phyloP scores from a whole-genome alignment of 1,140 invertebrate genomes.

The Drosophila hydei region DNA sequence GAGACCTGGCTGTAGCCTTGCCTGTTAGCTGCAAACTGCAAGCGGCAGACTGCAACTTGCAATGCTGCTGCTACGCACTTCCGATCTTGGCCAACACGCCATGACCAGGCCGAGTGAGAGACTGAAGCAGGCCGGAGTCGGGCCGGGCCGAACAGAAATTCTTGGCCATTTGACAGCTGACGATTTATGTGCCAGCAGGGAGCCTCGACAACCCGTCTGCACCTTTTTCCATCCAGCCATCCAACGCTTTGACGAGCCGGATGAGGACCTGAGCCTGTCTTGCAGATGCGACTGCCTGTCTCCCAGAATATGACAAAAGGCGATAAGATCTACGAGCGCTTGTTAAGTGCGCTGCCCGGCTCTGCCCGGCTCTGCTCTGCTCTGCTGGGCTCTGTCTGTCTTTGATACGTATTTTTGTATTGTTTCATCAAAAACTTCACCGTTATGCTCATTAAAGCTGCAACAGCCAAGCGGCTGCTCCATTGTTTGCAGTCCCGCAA shows the following conservation, averaged over 20 bases:
- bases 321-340: slow-evolving; percentile 79
- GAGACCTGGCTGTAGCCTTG: slow-evolving; percentile 6
- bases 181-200: slow-evolving; percentile 77
- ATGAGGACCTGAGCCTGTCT: slow-evolving; percentile 34
- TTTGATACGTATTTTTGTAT: slow-evolving; percentile 58
- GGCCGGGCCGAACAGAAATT: slow-evolving; percentile 53
- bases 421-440: slow-evolving; percentile 81
- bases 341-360: slow-evolving; percentile 56
- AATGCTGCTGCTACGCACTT: slow-evolving; percentile 67
- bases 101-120: slow-evolving; percentile 16
- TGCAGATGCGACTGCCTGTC: slow-evolving; percentile 57
- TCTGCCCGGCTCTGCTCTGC: not conserved
- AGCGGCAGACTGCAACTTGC: slow-evolving; percentile 26
- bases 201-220: slow-evolving; percentile 32
- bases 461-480: slow-evolving; percentile 54
- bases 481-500: slow-evolving; percentile 49
- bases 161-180: slow-evolving; percentile 81
- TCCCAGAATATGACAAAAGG: slow-evolving; percentile 73
- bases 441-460: slow-evolving; percentile 82
- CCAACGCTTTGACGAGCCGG: slow-evolving; percentile 45
- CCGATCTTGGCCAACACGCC: slow-evolving; percentile 70
- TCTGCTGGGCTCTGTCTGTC: slow-evolving; percentile 6
- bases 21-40: slow-evolving; percentile 26
- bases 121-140: not conserved
- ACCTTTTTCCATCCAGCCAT: not conserved